Percentiles rank a stretch among this genome's conserved stretches.
Evolutionary conservation across 92 coral and sea anemone genomes (phyloP).

Genomic region (Epizoanthus fatuus): DNA sequence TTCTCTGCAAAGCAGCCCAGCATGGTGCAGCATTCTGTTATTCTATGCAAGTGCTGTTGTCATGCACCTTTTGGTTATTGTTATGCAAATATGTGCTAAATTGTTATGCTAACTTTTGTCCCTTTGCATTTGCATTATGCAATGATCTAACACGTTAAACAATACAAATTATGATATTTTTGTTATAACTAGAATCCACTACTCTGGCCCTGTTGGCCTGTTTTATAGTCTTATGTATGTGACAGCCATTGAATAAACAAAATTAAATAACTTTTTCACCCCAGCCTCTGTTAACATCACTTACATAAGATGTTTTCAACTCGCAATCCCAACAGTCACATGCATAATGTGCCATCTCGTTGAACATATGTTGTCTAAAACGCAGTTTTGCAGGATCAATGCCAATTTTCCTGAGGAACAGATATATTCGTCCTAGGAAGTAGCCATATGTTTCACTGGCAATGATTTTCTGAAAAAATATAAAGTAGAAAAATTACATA

Average conservation of each 20-base stretch:
- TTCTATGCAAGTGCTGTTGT: no score
- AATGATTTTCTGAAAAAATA: conserved; percentile 79
- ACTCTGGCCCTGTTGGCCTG: no score
- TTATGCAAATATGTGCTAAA: no score
- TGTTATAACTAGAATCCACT: no score
- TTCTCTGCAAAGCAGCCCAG: no score
- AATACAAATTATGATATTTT: no score
- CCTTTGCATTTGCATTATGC: no score
- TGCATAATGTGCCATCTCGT: conserved; percentile 99
- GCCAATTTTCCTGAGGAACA: conserved; percentile 92
- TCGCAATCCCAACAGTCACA: conserved; percentile 99
- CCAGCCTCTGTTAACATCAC: conserved; percentile 15
- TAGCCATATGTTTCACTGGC: conserved; percentile 94
- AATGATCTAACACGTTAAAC: no score
- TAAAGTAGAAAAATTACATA: not conserved
- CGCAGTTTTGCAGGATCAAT: conserved; percentile 85
- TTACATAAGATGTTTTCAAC: conserved; percentile 93
- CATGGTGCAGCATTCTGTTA: no score
- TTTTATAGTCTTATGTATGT: no score
- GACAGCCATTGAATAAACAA: not conserved
- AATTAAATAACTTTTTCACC: not conserved
- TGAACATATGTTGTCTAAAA: conserved; percentile 97
- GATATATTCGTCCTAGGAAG: conserved; percentile 95
- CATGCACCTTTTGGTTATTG: no score
- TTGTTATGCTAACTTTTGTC: no score